Evolutionary conservation across 2,113 vertebrate genomes (phyloP).

Genomic region (Phaethon lepturus): DNA sequence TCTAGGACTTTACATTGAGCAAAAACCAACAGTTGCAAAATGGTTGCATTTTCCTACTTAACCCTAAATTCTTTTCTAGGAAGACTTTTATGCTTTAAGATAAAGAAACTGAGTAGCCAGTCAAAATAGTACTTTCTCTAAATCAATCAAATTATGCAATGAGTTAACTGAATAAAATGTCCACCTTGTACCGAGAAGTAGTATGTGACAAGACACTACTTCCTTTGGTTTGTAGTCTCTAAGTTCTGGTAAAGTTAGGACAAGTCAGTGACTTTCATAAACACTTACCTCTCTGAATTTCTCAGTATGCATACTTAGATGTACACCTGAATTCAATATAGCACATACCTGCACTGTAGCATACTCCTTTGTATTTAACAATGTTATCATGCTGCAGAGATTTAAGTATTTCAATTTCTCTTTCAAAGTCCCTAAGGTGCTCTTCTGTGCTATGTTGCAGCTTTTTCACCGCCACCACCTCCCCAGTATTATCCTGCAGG

Average conservation of each 20-base stretch:
- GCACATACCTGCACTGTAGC: conserved; percentile 92
- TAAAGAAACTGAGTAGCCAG: background rate
- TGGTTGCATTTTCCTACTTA: background rate
- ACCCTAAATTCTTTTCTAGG: background rate
- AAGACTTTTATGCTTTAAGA: background rate
- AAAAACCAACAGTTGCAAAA: background rate
- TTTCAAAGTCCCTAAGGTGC: conserved; percentile 93
- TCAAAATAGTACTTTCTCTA: background rate
- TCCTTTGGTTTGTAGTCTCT: background rate
- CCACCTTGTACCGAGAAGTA: background rate
- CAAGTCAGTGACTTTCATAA: background rate
- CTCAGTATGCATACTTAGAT: background rate
- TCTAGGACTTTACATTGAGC: background rate
- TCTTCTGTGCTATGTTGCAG: conserved; percentile 95
- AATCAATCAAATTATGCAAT: background rate
- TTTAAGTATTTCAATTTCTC: conserved; percentile 97
- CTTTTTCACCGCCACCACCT: conserved; percentile 97
- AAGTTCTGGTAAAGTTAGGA: background rate
- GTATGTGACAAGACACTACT: background rate
- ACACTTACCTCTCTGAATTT: background rate
- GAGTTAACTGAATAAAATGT: background rate
- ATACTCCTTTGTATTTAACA: conserved; percentile 97
- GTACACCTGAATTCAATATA: background rate
- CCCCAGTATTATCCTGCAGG: conserved; percentile 94
- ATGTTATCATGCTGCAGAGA: conserved; percentile 98